phyloP scores from a whole-genome alignment of 2,797 vertebrate species.

The Emys orbicularis region DNA sequence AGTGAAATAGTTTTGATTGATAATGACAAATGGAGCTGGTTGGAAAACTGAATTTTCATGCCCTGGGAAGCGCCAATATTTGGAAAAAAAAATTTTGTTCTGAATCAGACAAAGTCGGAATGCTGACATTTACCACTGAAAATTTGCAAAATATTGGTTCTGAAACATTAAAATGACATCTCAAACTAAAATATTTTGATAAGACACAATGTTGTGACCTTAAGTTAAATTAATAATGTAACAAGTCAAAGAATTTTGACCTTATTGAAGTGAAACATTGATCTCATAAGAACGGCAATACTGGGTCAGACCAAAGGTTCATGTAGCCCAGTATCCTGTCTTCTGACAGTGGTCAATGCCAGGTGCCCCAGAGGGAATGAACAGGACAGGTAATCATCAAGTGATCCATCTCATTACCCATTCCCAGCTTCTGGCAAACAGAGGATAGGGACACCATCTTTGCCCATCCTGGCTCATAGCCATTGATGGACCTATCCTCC shows the following conservation, averaged over 20 bases:
- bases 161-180: not conserved
- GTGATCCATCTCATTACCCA: too few species aligned
- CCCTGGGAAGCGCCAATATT: not conserved
- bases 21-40: not conserved
- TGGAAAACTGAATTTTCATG: not conserved
- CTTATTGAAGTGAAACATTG: not conserved
- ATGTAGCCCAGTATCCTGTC: too few species aligned
- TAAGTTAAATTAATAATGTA: not conserved
- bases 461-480: too few species aligned
- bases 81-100: not conserved
- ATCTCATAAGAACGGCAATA: not conserved
- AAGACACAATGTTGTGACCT: not conserved
- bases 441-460: too few species aligned
- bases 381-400: too few species aligned
- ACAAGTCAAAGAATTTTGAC: not conserved
- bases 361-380: too few species aligned
- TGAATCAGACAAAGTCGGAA: not conserved
- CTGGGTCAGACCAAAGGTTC: too few species aligned
- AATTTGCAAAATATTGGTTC: not conserved
- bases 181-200: not conserved
- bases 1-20: too few species aligned
- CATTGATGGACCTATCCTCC: too few species aligned
- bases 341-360: too few species aligned
- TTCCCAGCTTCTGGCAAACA: too few species aligned
- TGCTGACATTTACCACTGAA: not conserved